Conservation (phyloP, 2,113 vertebrate genomes). For the Corythaeola cristata region DNA sequence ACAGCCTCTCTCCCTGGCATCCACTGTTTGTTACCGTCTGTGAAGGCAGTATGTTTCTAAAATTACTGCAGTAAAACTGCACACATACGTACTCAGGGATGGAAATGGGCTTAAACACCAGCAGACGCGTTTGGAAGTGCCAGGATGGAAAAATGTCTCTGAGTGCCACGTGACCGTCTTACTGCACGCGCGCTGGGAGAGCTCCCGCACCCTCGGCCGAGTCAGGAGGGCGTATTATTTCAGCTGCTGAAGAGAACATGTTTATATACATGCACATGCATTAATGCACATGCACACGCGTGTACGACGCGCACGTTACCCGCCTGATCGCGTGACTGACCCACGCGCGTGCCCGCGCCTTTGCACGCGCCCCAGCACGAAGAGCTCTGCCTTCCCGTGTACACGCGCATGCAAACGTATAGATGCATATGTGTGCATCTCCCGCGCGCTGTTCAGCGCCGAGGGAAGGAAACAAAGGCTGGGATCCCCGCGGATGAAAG, state of each 20-base stretch:
- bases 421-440: not conserved
- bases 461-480: not conserved
- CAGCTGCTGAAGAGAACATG: not conserved
- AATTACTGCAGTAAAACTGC: not conserved
- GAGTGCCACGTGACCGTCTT: not conserved
- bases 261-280: not conserved
- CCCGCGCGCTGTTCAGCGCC: fast-evolving
- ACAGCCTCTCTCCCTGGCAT: not conserved
- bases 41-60: not conserved
- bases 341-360: fast-evolving
- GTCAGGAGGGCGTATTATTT: not conserved
- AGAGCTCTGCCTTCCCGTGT: fast-evolving
- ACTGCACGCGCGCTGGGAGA: fast-evolving
- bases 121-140: not conserved
- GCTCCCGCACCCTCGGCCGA: not conserved
- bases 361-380: fast-evolving
- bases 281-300: not conserved
- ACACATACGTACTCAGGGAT: not conserved
- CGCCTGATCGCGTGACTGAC: fast-evolving
- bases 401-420: fast-evolving
- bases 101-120: not conserved
- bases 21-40: not conserved
- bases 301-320: fast-evolving
- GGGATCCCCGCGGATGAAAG: not conserved
- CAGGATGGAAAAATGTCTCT: not conserved